Evolutionary conservation across 2,113 vertebrate genomes (phyloP), one percentile per base, ranked within the genome.

Genomic region (Tinamus guttatus): DNA sequence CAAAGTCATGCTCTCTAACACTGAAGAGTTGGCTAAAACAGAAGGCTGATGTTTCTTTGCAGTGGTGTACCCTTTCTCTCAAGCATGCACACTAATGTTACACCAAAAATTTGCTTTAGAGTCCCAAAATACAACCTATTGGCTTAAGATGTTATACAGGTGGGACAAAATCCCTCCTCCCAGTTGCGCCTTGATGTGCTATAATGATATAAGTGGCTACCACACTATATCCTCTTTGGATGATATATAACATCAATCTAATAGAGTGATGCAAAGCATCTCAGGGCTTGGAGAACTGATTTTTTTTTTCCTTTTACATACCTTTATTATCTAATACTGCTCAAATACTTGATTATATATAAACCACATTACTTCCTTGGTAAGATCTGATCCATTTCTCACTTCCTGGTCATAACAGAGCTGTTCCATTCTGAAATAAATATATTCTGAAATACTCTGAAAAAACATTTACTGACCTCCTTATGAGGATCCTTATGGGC

Each of bases 401-500:
- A 28, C 30, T 64, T 94, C 71, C 12, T 28, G 17, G 19, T 52
- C 59, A 43, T 20, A 63, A 24, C 8, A 69, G n/a, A 92, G 32
- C 3, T 69, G 10, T 71, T 91, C 80, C 14, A 30, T 43, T 82
- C 69, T n/a, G 7, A 21, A 73, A 3, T 49, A 49, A 49, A 49
- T 49, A 49, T 49, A 49, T 49, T 49, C 49, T 49, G 49, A 49
- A 49, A 49, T 49, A 49, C 24, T 49, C 21, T 24, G 49, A 49
- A 49, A 49, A 49, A 49, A 22, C 11, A 49, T 41, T 81, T 78
- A 97, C 93, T 34, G 75, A 99, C 99, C 98, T 99, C 99, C 88
- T 99, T 99, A 96, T 99, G 99, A 82, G 98, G 98, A 94, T 99
- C 99, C 96, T 99, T 99, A 96, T 99, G 99, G 13, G 99, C 98